These are phyloP conservation scores for Eulemur mongoz DNA, from an alignment of 2,797 vertebrate genomes.

Conservation along the genomic window DNA sequence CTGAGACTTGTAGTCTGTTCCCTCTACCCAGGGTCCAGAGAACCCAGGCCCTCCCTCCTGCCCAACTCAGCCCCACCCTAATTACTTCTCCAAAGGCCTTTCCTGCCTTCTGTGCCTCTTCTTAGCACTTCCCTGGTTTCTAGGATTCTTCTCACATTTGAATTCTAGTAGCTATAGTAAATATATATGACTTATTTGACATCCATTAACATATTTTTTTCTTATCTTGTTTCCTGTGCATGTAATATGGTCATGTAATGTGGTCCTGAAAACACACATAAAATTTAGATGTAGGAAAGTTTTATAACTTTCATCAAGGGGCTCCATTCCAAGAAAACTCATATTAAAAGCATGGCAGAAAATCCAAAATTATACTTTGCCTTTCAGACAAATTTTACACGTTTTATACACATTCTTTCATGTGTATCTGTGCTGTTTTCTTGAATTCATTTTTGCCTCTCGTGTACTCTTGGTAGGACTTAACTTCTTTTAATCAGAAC, in stretches of 20 bases:
- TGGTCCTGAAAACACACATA: neutral
- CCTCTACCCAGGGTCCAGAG: neutral
- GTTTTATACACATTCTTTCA: neutral
- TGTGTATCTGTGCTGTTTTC: neutral
- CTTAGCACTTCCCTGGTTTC: neutral
- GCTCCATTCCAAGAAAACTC: neutral
- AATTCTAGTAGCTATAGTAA: neutral
- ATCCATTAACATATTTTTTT: neutral
- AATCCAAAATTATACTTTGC: neutral
- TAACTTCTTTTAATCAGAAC: neutral
- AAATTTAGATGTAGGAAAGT: neutral
- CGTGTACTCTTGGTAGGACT: neutral
- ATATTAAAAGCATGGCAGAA: neutral
- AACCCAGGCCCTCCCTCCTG: fast-evolving
- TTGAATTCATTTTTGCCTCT: neutral
- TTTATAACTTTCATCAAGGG: neutral
- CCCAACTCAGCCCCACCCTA: neutral
- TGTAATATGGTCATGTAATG: neutral
- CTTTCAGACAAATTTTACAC: slow-evolving; percentile 31
- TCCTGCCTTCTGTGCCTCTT: neutral
- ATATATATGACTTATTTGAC: neutral
- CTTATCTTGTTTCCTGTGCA: neutral
- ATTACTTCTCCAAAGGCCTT: neutral
- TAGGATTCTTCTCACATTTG: neutral
- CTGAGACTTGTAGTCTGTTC: fast-evolving